Base-by-base conservation (phyloP, 2,888 invertebrate genomes). In the Hypolimnas misippus region DNA sequence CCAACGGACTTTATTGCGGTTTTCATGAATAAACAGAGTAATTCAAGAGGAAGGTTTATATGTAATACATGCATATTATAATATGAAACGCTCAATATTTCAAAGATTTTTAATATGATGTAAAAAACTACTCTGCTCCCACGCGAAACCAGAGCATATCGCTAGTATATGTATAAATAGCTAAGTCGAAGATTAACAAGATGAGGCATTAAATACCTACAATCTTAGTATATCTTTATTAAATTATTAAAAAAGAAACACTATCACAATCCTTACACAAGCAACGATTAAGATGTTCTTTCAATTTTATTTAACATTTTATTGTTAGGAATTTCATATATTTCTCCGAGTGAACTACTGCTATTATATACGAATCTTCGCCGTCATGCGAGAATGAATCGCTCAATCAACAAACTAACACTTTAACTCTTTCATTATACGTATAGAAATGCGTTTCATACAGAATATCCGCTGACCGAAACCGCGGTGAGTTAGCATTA, bases 401-500 rank as follows among this genome's bases (percentile, higher is more conserved):
- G 83, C 77, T 84, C 81, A 87, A 87, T 86, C 87, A 86, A 80
- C 78, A 78, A 73, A 66, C 71, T 75, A 79, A 81, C 82, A 79
- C 81, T 76, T 83, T 80, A 81, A 74, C 76, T 81, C 77, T 78
- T 80, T 76, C 73, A 78, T 76, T 73, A 76, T 70, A 71, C 63
- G 67, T 65, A 65, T 67, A 67, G 75, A 73, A 79, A 78, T 74
- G 73, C 67, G 67, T 68, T 71, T 74, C 72, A 70, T 70, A 70
- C 69, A 74, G 76, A 77, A 81, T 76, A 69, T 63, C 72, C 67
- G 72, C 73, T 70, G 72, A 72, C 77, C 79, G 79, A 82, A 82
- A 79, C 78, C 80, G 73, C 73, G 70, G 75, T 89, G 89, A 89
- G 85, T 86, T 81, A 76, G 84, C 86, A 84, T 71, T 78, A 82